phyloP scores from a whole-genome alignment of 2,113 vertebrate species.

The Probosciger aterrimus region DNA sequence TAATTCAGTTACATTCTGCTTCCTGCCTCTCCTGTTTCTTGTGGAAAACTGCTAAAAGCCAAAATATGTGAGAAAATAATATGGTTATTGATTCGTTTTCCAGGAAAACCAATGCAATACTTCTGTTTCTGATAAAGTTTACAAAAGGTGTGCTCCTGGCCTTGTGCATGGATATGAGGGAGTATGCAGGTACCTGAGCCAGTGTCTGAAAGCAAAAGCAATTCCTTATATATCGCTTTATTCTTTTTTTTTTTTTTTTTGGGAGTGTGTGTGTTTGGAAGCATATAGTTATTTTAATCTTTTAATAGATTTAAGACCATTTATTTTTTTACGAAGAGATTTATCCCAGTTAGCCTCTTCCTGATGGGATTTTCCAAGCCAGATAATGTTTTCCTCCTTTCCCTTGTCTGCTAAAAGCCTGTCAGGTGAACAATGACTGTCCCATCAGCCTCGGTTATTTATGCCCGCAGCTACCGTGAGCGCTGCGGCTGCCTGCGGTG shows the following conservation, averaged over 20 bases:
- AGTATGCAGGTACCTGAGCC: not conserved
- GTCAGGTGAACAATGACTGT: not conserved
- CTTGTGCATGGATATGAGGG: fast-evolving
- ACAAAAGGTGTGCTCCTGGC: too few species aligned
- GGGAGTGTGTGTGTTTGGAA: not conserved
- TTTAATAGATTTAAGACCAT: not conserved
- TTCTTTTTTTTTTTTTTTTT: fast-evolving
- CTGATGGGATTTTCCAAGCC: not conserved
- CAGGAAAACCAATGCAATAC: not conserved
- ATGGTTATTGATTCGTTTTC: not conserved
- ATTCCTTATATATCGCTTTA: not conserved
- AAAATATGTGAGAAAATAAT: not conserved
- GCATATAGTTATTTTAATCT: not conserved
- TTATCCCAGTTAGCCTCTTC: not conserved
- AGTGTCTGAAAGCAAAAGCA: not conserved
- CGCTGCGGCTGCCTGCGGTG: fast-evolving
- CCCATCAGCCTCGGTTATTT: fast-evolving
- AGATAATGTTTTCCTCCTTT: not conserved
- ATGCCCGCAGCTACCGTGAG: fast-evolving
- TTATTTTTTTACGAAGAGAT: not conserved
- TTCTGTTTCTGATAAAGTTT: not conserved
- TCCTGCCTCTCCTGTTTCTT: not conserved
- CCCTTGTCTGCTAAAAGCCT: fast-evolving
- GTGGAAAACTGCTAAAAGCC: not conserved
- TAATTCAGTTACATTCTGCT: not conserved